Evolutionary conservation across 2,113 vertebrate genomes (phyloP), one percentile per base, ranked within the genome.

Genomic region (Urocolius indicus): DNA sequence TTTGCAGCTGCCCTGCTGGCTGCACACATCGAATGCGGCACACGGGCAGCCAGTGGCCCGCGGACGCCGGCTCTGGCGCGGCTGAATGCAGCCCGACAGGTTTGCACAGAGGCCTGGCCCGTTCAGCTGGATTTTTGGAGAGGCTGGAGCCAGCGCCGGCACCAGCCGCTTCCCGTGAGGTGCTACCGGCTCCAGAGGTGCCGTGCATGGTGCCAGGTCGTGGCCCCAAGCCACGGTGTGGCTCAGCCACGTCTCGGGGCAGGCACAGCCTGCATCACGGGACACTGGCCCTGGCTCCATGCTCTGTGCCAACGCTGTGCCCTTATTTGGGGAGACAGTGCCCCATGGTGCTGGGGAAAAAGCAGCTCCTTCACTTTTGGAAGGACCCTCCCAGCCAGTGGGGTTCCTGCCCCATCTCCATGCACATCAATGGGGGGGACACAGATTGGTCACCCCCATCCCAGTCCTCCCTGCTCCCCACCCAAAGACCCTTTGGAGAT

Each of bases 71-170:
- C 52, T 89, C 80, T 2, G 12, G 48, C 3, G 2, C 1, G 4
- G 81, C 93, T 95, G 93, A 94, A 96, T 95, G 95, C 4, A 0
- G 87, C 95, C 30, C 1, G 15, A 89, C 96, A 61, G 95, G 96
- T 96, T 96, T 94, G 69, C 0, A 8, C 81, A 82, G 96, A 82
- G 77, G 66, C 84, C 45, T 1, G 24, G 84, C 95, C 92, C 71
- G 95, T 91, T 85, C 43, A 4, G 96, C 94, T 87, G 95, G 96
- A 96, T 96, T 96, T 95, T 94, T 95, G 90, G 87, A 91, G 84
- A 93, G 89, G 77, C 74, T 91, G 93, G 92, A 95, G 92, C 81
- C 93, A 85, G 58, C 54, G 54, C 89, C 78, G 3, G 94, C 94
- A 84, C 14, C 95, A 54, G 69, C 59, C 2, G 8, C 96, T 91